A percentile compares a stretch with the other conserved stretches of the same genome.
These are phyloP conservation scores for Gadopsis bispinosus DNA, from an alignment of 2,797 vertebrate species.

Conservation along the genomic window DNA sequence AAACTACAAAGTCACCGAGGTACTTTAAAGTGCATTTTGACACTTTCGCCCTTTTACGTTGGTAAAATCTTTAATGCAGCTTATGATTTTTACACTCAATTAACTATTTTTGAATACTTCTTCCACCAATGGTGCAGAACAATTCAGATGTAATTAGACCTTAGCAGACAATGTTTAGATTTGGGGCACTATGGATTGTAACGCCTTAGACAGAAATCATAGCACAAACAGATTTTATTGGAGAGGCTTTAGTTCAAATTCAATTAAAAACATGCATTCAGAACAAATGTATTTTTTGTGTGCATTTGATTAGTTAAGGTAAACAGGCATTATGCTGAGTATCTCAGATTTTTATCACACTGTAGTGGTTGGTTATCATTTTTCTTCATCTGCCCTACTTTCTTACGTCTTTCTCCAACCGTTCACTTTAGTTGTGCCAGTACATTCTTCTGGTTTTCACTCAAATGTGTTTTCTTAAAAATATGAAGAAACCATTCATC, in stretches of 20 bases:
- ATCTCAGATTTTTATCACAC: not conserved
- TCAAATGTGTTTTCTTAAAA: not conserved
- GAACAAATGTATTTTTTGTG: not conserved
- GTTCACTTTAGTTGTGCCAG: not conserved
- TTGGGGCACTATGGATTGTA: not conserved
- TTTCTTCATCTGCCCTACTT: not conserved
- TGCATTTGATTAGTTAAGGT: not conserved
- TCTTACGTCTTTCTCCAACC: not conserved
- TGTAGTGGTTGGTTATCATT: not conserved
- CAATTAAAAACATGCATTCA: not conserved
- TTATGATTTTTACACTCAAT: not conserved
- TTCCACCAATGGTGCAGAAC: not conserved
- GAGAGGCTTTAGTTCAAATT: not conserved
- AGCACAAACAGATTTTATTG: conserved; percentile 32
- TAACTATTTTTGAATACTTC: not conserved
- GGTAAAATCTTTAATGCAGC: too few species aligned
- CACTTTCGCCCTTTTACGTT: not conserved
- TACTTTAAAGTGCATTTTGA: not conserved
- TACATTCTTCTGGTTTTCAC: not conserved
- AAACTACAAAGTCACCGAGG: fast-evolving
- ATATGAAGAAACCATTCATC: not conserved
- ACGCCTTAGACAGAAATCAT: not conserved
- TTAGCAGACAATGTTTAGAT: not conserved
- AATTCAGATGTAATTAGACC: not conserved
- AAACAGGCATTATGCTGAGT: not conserved